These are phyloP conservation scores for Hyaena hyaena DNA, from an alignment of 2,113 vertebrate species.

Conservation along the genomic window DNA sequence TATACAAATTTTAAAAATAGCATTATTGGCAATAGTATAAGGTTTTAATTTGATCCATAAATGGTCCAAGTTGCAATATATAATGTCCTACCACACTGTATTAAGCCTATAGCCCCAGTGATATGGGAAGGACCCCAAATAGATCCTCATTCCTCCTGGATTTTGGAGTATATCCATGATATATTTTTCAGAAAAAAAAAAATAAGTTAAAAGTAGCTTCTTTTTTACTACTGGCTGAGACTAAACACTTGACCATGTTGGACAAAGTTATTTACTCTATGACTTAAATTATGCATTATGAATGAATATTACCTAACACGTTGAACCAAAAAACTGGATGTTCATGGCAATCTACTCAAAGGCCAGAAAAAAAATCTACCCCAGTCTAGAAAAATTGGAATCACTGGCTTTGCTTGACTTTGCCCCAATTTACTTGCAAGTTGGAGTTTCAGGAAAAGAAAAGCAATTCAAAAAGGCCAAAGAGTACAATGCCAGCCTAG, in stretches of 20 bases:
- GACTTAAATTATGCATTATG: background rate
- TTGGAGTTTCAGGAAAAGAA: background rate
- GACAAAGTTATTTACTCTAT: background rate
- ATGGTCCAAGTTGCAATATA: background rate
- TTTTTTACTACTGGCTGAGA: background rate
- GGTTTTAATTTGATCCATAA: background rate
- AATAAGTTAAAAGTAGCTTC: background rate
- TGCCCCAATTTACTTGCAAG: background rate
- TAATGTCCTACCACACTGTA: background rate
- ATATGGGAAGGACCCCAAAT: background rate
- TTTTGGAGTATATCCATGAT: background rate
- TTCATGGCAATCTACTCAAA: background rate
- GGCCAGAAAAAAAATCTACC: background rate
- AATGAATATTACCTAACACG: background rate
- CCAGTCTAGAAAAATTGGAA: background rate
- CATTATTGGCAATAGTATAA: background rate
- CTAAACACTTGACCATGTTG: background rate
- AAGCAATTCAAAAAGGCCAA: background rate
- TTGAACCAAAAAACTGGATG: background rate
- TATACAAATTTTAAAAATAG: background rate
- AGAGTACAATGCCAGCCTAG: background rate
- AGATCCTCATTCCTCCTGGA: background rate
- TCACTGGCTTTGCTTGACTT: background rate
- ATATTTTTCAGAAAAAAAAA: background rate
- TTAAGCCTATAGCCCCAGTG: background rate